Percentiles rank a stretch among this genome's conserved stretches.
Conservation (phyloP, 2,113 vertebrate species). For the Sturnus vulgaris region DNA sequence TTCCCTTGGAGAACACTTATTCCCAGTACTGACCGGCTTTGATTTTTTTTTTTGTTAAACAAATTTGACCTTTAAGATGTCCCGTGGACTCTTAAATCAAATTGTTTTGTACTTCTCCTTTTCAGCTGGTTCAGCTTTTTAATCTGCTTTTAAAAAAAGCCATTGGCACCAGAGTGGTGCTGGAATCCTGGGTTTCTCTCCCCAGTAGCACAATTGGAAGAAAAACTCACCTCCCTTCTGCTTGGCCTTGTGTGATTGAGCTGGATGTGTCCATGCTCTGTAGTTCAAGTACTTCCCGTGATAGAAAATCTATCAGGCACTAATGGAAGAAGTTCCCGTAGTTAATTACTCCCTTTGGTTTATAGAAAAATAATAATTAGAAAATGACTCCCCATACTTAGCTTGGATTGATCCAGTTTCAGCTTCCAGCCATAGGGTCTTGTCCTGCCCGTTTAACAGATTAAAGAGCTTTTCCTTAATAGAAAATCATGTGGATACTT, state of each 20-base stretch:
- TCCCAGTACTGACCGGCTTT: not conserved
- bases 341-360: constrained; percentile 30
- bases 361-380: not conserved
- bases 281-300: not conserved
- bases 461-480: not conserved
- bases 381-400: not conserved
- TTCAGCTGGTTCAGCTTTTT: not conserved
- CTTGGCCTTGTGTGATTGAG: not conserved
- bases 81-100: not conserved
- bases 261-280: not conserved
- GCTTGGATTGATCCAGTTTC: constrained; percentile 22
- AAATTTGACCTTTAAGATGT: not conserved
- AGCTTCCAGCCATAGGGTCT: not conserved
- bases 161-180: not conserved
- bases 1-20: not conserved
- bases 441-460: not conserved
- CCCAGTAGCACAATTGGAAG: not conserved
- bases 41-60: not conserved
- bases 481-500: not conserved
- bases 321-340: constrained; percentile 21
- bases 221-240: not conserved
- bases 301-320: constrained; percentile 16
- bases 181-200: not conserved
- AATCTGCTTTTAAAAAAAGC: not conserved
- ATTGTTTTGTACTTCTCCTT: not conserved